Conservation (phyloP, 2,888 invertebrate species). For the Lasioglossum marginatum region DNA sequence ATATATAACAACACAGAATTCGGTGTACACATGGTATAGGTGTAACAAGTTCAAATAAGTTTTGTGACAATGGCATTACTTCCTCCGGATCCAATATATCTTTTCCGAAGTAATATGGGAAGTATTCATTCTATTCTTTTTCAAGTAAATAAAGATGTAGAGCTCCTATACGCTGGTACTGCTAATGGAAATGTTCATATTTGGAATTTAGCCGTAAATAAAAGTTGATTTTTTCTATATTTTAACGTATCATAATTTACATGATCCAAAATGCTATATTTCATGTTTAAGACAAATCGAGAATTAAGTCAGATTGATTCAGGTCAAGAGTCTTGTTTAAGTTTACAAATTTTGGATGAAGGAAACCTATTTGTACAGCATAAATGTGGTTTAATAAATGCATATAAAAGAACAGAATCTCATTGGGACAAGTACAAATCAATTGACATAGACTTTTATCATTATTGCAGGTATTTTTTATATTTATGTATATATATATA, state of each 20-base stretch:
- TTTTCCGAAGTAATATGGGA: slow-evolving; percentile 90
- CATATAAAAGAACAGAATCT: slow-evolving; percentile 88
- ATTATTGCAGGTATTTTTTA: slow-evolving; percentile 88
- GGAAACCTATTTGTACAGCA: slow-evolving; percentile 90
- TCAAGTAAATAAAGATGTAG: slow-evolving; percentile 76
- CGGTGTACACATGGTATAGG: background rate
- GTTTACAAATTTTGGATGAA: slow-evolving; percentile 86
- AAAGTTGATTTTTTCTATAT: background rate
- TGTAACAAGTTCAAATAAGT: background rate
- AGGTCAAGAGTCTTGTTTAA: slow-evolving; percentile 88
- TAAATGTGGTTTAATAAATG: slow-evolving; percentile 89
- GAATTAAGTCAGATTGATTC: slow-evolving; percentile 83
- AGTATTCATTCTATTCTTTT: slow-evolving; percentile 90
- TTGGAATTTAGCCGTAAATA: slow-evolving; percentile 91
- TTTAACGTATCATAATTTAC: background rate
- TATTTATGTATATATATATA: background rate
- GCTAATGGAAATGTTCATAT: slow-evolving; percentile 91
- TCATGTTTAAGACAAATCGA: slow-evolving; percentile 88
- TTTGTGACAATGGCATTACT: slow-evolving; percentile 88
- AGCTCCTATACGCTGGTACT: slow-evolving; percentile 90
- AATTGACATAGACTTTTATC: slow-evolving; percentile 88
- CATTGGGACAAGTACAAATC: slow-evolving; percentile 85
- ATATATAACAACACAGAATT: background rate
- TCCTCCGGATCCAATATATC: slow-evolving; percentile 92
- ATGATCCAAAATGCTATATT: background rate